Evolutionary conservation across 2,888 invertebrate species (phyloP).

Genomic region (Drosophila borealis): DNA sequence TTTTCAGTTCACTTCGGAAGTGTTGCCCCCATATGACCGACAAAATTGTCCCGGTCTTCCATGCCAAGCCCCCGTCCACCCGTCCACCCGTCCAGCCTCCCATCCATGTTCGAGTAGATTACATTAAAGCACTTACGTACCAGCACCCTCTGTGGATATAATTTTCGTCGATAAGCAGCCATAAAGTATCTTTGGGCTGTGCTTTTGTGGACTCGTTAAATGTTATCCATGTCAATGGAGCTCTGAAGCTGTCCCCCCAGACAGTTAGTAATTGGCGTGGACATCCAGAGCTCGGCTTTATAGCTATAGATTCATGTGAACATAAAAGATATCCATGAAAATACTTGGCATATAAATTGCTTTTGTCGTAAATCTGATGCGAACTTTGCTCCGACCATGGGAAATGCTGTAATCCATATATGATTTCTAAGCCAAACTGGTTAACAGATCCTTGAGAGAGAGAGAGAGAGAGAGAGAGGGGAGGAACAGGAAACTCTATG

Average conservation of each 20-base stretch:
- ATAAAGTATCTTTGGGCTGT: slow-evolving; percentile 68
- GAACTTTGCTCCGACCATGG: slow-evolving; percentile 46
- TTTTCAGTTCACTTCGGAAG: slow-evolving; percentile 12
- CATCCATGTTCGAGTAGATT: slow-evolving; percentile 8
- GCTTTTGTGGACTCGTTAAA: slow-evolving; percentile 70
- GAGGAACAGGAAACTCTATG: slow-evolving; percentile 24
- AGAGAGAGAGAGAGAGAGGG: neutral
- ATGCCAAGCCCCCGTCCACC: neutral
- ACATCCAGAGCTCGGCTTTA: slow-evolving; percentile 46
- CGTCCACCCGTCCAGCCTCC: neutral
- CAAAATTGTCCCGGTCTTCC: slow-evolving; percentile 28
- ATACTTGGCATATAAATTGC: slow-evolving; percentile 58
- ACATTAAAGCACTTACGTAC: slow-evolving; percentile 36
- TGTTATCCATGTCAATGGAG: slow-evolving; percentile 49
- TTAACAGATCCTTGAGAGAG: slow-evolving; percentile 24
- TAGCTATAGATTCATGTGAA: slow-evolving; percentile 38
- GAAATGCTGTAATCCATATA: slow-evolving; percentile 37
- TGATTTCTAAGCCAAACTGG: slow-evolving; percentile 38
- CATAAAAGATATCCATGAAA: slow-evolving; percentile 42
- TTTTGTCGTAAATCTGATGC: slow-evolving; percentile 56
- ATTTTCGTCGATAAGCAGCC: slow-evolving; percentile 62
- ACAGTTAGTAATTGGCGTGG: slow-evolving; percentile 59
- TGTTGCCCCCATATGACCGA: slow-evolving; percentile 59
- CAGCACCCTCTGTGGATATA: slow-evolving; percentile 44
- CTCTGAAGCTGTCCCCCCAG: slow-evolving; percentile 28